Evolutionary conservation across 2,888 invertebrate genomes (phyloP).

Genomic region (Cryptocephalus moraei): DNA sequence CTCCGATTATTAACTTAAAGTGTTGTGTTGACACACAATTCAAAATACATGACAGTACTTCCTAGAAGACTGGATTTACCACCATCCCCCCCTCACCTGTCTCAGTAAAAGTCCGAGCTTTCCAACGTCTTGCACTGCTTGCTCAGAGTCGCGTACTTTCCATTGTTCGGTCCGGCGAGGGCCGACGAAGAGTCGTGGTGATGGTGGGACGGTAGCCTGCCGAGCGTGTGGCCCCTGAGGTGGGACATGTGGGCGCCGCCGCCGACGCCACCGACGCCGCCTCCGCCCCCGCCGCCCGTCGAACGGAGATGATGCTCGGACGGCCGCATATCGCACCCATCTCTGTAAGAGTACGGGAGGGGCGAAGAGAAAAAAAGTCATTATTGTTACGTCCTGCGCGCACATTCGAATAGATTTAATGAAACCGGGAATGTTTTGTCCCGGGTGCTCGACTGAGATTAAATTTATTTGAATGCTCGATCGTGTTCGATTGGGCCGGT

Average conservation of each 20-base stretch:
- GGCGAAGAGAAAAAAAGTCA: too few species aligned
- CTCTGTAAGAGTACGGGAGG: conserved; percentile 26
- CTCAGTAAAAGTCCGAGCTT: conserved; percentile 92
- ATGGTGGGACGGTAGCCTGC: conserved; percentile 51
- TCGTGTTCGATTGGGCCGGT: too few species aligned
- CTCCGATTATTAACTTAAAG: too few species aligned
- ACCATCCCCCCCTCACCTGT: conserved; percentile 42
- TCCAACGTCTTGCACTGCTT: conserved; percentile 93
- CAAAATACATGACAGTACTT: too few species aligned
- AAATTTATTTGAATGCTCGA: too few species aligned
- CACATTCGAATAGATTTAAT: too few species aligned
- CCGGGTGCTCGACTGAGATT: too few species aligned
- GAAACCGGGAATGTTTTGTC: too few species aligned
- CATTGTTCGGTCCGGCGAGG: conserved; percentile 59
- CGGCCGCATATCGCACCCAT: conserved; percentile 39
- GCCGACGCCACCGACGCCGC: conserved; percentile 3
- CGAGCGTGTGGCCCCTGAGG: conserved; percentile 53
- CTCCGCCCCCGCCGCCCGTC: conserved; percentile 13
- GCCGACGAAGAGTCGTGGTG: conserved; percentile 48
- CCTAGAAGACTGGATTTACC: too few species aligned
- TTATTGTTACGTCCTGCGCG: too few species aligned
- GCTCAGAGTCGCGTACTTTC: conserved; percentile 91
- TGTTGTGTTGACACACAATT: too few species aligned
- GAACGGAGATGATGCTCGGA: conserved; percentile 22
- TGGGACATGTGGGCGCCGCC: conserved; percentile 34